Evolutionary conservation across 2,797 vertebrate genomes (phyloP).

Genomic region (Rhyacichthys aspro): DNA sequence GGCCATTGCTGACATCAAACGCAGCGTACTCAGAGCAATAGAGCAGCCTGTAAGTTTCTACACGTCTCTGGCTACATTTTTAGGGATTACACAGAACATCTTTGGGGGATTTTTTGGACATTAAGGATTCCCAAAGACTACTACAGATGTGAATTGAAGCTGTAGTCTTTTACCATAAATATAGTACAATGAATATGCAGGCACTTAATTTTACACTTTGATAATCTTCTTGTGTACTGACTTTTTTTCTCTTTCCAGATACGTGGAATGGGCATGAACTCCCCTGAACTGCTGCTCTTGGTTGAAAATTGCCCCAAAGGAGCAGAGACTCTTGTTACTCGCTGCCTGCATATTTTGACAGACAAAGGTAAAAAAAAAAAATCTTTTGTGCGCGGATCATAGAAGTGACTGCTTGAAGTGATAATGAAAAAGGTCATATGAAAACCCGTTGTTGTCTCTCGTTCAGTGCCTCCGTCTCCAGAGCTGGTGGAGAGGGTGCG

Average conservation of each 20-base stretch:
- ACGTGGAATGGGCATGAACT: conserved; percentile 97
- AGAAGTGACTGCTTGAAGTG: not conserved
- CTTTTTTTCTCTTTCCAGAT: conserved; percentile 76
- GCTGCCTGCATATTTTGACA: conserved; percentile 93
- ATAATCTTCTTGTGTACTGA: not conserved
- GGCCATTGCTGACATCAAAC: conserved; percentile 96
- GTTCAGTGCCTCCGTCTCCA: conserved; percentile 90
- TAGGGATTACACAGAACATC: too few relatives aligned
- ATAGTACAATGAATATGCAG: too few relatives aligned
- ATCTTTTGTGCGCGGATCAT: too few relatives aligned
- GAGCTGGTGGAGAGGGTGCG: conserved; percentile 95
- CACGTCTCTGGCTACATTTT: too few relatives aligned
- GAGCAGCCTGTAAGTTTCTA: conserved; percentile 87
- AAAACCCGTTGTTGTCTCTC: not conserved
- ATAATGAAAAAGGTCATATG: not conserved
- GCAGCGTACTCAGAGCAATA: conserved; percentile 91
- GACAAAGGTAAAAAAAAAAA: conserved; percentile 86
- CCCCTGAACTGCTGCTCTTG: conserved; percentile 90
- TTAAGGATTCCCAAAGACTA: too few relatives aligned
- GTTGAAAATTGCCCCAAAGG: conserved; percentile 97
- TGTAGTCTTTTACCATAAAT: too few relatives aligned
- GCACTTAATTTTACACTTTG: too few relatives aligned
- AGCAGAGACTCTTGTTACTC: conserved; percentile 92
- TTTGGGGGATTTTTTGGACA: too few relatives aligned
- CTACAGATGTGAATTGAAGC: too few relatives aligned